These are phyloP conservation scores for Sepioteuthis lessoniana DNA, from an alignment of 2,888 invertebrate genomes.

Conservation along the genomic window DNA sequence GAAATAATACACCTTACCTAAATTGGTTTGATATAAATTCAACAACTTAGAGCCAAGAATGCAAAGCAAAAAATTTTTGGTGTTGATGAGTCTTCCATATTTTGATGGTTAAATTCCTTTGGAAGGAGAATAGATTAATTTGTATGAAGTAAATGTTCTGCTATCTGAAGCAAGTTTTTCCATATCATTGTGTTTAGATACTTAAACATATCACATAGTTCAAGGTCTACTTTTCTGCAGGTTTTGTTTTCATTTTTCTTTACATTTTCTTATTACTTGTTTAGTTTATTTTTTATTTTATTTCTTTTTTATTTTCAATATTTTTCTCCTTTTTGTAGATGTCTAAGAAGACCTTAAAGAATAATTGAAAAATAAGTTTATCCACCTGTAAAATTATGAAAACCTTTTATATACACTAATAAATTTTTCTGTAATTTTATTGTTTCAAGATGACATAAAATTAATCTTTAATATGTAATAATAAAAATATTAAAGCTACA, in stretches of 20 bases:
- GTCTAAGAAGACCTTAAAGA: too few relatives aligned
- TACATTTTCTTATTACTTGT: too few relatives aligned
- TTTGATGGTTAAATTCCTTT: neutral
- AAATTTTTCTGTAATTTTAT: too few relatives aligned
- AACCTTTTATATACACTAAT: too few relatives aligned
- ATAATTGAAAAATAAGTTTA: too few relatives aligned
- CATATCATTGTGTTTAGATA: neutral
- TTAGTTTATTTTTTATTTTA: too few relatives aligned
- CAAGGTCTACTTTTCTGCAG: neutral
- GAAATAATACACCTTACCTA: slow-evolving; percentile 12
- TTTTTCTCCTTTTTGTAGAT: too few relatives aligned
- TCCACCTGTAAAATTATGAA: too few relatives aligned
- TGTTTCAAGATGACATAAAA: too few relatives aligned
- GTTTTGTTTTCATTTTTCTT: neutral
- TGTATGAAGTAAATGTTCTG: neutral
- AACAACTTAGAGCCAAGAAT: neutral
- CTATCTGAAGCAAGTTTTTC: neutral
- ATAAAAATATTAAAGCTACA: too few relatives aligned
- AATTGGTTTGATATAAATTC: neutral
- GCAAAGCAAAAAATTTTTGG: neutral
- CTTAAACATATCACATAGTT: neutral
- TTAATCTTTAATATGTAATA: too few relatives aligned
- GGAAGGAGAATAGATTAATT: neutral
- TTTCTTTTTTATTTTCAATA: too few relatives aligned
- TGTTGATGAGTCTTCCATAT: neutral